A percentile compares a stretch with the other conserved stretches of the same genome.
Evolutionary conservation across 1,140 invertebrate genomes (phyloP).

Genomic region (Odontomachus brunneus): DNA sequence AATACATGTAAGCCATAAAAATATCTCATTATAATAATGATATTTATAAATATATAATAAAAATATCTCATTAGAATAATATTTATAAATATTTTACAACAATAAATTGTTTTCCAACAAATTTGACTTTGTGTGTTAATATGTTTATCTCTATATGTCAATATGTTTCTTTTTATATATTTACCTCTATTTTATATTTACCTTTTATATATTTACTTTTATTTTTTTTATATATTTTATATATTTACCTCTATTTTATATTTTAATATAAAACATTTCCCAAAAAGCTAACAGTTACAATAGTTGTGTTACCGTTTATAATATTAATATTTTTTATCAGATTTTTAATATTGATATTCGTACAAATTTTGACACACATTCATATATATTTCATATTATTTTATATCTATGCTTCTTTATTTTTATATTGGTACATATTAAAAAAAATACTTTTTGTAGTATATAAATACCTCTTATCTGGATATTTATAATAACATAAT

Average conservation of each 20-base stretch:
- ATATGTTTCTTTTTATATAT: neutral
- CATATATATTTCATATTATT: no score
- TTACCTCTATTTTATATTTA: slow-evolving; percentile 20
- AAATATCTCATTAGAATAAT: no score
- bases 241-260: neutral
- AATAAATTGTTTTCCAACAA: neutral
- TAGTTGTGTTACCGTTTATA: neutral
- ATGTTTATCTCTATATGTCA: no score
- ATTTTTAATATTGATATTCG: no score
- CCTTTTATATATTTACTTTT: neutral
- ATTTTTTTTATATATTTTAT: neutral
- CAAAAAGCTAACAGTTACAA: slow-evolving; percentile 1
- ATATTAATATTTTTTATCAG: neutral
- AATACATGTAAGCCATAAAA: slow-evolving; percentile 13
- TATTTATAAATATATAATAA: slow-evolving; percentile 22
- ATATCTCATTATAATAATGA: neutral
- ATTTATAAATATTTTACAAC: no score
- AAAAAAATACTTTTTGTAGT: no score
- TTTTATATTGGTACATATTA: neutral
- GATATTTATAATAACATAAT: no score
- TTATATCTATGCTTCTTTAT: no score
- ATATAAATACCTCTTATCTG: no score
- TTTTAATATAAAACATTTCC: slow-evolving; percentile 5
- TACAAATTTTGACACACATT: no score
- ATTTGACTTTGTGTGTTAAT: neutral